Evolutionary conservation across 2,888 invertebrate genomes (phyloP).

Genomic region (Steromphala cineraria): DNA sequence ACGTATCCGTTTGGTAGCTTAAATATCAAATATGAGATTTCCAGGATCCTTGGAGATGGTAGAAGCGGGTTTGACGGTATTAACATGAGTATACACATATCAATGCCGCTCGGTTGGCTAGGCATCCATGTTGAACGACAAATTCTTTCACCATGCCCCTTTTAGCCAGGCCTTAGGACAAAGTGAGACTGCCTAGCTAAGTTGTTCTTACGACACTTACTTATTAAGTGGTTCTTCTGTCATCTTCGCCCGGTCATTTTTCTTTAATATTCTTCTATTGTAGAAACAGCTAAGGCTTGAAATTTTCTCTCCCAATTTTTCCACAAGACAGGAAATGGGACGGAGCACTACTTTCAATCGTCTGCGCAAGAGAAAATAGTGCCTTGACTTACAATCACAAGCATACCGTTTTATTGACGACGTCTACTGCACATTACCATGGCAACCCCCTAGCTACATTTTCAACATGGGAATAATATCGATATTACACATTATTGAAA

Average conservation of each 20-base stretch:
- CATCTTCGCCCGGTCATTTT: slow-evolving; percentile 58
- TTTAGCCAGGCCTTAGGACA: slow-evolving; percentile 14
- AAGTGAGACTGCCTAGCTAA: background rate
- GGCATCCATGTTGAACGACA: slow-evolving; percentile 38
- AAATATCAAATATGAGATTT: background rate
- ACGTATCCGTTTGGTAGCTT: background rate
- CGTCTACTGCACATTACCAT: no score
- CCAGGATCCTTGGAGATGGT: background rate
- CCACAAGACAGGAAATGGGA: slow-evolving; percentile 46
- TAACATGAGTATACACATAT: background rate
- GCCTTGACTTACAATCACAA: background rate
- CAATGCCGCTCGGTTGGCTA: background rate
- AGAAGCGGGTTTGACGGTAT: background rate
- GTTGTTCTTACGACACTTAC: slow-evolving; percentile 50
- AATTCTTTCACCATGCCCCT: slow-evolving; percentile 35
- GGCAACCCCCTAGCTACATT: no score
- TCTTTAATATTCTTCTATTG: slow-evolving; percentile 28
- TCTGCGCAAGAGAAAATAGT: slow-evolving; percentile 13
- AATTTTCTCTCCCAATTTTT: slow-evolving; percentile 33
- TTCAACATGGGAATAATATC: no score
- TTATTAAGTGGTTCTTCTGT: slow-evolving; percentile 60
- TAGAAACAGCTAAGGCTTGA: slow-evolving; percentile 28
- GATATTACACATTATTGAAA: background rate
- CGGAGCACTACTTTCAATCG: slow-evolving; percentile 32
- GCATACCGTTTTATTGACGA: background rate